Evolutionary conservation across 2,113 vertebrate genomes (phyloP), one percentile per base, ranked within the genome.

Genomic region (Oryzias celebensis): DNA sequence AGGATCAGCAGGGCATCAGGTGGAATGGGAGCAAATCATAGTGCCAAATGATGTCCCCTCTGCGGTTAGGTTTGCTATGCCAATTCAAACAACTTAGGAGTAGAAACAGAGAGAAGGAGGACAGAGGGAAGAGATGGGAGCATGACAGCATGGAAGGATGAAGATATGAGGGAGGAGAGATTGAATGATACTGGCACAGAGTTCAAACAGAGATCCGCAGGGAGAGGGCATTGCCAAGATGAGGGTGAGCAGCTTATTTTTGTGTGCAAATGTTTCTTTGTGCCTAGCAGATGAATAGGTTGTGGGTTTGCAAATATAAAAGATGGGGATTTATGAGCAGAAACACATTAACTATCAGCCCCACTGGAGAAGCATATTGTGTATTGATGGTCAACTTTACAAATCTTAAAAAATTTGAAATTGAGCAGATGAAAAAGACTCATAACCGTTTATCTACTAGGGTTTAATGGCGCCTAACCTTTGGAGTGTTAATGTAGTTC

Each of bases 21-120:
- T 77, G 63, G 56, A 72, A 69, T 74, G 69, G 71, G 81, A 75
- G 56, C 54, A 20, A 16, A 46, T 42, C 22, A 46, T 28, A 65
- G 52, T 75, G 77, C 77, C 78, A 82, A 70, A 68, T 76, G 43
- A 55, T 26, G 63, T 78, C 82, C 81, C 82, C 64, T 56, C 76
- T 71, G 82, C 42, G 55, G 48, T 60, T 57, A 44, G 41, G 76
- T 70, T 78, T 53, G 59, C 52, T 46, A 61, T 79, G 82, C 85
- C 80, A 89, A 82, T 75, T 81, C 75, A 86, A 80, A 81, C 80
- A 74, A 68, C 52, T 48, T 66, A 65, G 52, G 62, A 77, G 68
- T 14, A 62, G 61, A 57, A 62, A 41, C 10, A 26, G 59, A 45
- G 48, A 24, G 51, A 24, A 44, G 44, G 43, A 58, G n/a, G 42